Evolutionary conservation across 92 coral and sea anemone genomes (phyloP).

Genomic region (Epizoanthus illoricatus): DNA sequence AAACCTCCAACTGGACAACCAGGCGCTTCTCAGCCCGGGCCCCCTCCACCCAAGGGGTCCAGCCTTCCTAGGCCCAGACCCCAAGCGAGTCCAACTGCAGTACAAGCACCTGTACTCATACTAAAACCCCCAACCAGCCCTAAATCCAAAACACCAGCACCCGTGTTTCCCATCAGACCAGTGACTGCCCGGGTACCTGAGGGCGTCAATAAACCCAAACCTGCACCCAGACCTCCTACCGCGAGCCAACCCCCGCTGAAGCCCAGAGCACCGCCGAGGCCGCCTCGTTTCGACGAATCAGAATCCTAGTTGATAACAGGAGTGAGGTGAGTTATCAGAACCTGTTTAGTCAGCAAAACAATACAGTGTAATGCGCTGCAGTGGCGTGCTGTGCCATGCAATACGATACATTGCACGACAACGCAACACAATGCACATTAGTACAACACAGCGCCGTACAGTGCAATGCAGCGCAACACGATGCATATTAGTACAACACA

Average conservation of each 20-base stretch:
- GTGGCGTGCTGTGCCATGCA: too few relatives aligned
- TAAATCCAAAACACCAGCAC: neutral
- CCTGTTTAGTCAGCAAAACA: too few relatives aligned
- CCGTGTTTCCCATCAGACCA: neutral
- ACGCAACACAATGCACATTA: too few relatives aligned
- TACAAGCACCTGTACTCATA: neutral
- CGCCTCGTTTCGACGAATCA: neutral
- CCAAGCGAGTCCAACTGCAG: constrained; percentile 3
- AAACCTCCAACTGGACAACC: constrained; percentile 30
- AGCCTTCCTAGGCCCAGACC: neutral
- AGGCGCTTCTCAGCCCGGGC: neutral
- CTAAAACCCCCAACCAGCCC: constrained; percentile 4
- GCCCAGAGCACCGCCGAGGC: constrained; percentile 20
- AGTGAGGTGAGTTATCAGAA: too few relatives aligned
- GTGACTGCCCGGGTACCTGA: neutral
- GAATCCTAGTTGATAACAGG: constrained; percentile 6
- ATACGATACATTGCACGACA: too few relatives aligned
- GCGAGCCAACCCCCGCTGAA: neutral
- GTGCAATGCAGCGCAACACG: too few relatives aligned
- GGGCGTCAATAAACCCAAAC: neutral
- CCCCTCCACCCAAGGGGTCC: neutral
- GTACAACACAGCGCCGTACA: too few relatives aligned
- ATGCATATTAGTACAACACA: too few relatives aligned
- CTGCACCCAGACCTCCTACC: neutral
- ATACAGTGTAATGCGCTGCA: too few relatives aligned